Percentiles rank a stretch among this genome's conserved stretches.
Evolutionary conservation across 2,113 vertebrate species (phyloP).

Genomic region (Athene noctua): DNA sequence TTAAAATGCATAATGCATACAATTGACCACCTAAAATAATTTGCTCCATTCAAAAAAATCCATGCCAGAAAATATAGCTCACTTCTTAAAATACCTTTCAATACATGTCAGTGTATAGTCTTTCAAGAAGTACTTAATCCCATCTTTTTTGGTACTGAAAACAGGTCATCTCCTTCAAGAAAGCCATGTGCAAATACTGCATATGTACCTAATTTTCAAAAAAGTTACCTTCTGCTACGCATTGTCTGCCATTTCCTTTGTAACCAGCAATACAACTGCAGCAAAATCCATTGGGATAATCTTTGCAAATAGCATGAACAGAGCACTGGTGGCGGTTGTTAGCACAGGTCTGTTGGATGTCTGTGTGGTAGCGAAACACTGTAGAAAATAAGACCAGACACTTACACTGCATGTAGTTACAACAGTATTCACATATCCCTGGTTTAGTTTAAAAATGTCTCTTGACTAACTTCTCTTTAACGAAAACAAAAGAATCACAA

Average conservation of each 20-base stretch:
- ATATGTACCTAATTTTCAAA: background rate
- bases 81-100: background rate
- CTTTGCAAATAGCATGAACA: constrained; percentile 85
- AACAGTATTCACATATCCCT: background rate
- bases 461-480: background rate
- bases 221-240: constrained; percentile 87
- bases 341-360: constrained; percentile 79
- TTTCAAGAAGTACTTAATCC: background rate
- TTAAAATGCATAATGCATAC: background rate
- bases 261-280: constrained; percentile 89
- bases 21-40: background rate
- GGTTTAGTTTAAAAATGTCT: background rate
- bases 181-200: background rate
- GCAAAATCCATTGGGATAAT: constrained; percentile 87
- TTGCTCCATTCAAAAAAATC: background rate
- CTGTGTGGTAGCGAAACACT: constrained; percentile 91
- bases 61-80: background rate
- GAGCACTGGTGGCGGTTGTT: constrained; percentile 88
- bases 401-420: background rate
- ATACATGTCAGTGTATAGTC: background rate
- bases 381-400: background rate
- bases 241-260: constrained; percentile 91
- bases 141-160: background rate
- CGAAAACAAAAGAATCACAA: background rate
- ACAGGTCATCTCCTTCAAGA: background rate